phyloP scores from a whole-genome alignment of 2,113 vertebrate genomes.

The Platysternon megacephalum region DNA sequence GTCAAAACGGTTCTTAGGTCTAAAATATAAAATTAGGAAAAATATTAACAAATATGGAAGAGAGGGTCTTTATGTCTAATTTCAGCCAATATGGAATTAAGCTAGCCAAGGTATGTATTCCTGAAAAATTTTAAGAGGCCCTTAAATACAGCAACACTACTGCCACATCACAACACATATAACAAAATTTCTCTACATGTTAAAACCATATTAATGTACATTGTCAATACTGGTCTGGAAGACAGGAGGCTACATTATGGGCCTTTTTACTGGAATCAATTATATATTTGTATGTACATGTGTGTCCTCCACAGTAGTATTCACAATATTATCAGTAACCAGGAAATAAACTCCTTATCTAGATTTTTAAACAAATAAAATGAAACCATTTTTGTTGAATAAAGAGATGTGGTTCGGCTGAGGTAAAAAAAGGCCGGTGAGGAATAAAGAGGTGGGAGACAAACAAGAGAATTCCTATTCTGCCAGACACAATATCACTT shows the following conservation, averaged over 20 bases:
- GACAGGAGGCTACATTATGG: not conserved
- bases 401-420: constrained; percentile 13
- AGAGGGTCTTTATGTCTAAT: not conserved
- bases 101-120: not conserved
- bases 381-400: constrained; percentile 37
- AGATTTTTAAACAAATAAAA: constrained; percentile 1
- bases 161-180: not conserved
- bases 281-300: not conserved
- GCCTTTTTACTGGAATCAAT: not conserved
- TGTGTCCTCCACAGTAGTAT: not conserved
- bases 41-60: not conserved
- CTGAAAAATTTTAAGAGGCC: not conserved
- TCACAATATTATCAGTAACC: not conserved
- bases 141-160: not conserved
- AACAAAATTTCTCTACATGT: accelerated
- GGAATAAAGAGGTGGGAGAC: not conserved
- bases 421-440: constrained; percentile 23
- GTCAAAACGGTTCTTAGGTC: constrained; percentile 71
- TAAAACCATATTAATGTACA: not conserved
- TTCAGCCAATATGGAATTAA: not conserved
- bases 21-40: constrained; percentile 63
- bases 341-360: not conserved
- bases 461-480: not conserved
- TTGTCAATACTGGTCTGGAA: not conserved
- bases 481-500: not conserved